Evolutionary conservation across 2,797 vertebrate genomes (phyloP), one percentile per base, ranked within the genome.

Genomic region (Clarias fuscus): DNA sequence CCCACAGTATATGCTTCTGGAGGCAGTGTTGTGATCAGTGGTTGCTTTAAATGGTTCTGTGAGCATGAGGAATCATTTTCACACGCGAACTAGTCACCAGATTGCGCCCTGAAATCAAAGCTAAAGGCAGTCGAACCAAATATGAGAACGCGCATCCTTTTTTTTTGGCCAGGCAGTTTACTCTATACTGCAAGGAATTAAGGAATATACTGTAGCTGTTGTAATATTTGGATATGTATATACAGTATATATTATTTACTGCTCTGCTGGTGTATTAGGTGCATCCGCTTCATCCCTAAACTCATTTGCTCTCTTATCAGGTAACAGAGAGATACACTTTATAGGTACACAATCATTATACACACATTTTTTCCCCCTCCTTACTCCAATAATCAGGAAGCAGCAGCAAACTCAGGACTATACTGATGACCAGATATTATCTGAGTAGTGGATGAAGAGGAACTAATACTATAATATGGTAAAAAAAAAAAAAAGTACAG

Each of bases 231-330:
- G 15, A 27, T 58, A 76, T 27, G 73, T 48, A 37, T 37, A 37
- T 37, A 11, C 10, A 43, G 40, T 43, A n/a, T 75, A 59, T 17
- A 43, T 48, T 48, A 72, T 58, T 10, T 56, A 59, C 53, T 78
- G 76, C 8, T 15, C 17, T 59, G 59, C 59, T 62, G 77, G 77
- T 79, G 40, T 79, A 62, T 79, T 79, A 40, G 11, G 58, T 79
- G 58, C 59, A 24, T 17, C 59, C 22, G 40, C 22, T 13, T 78
- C 8, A 1, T 61, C 76, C 58, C 56, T 37, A 61, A 78, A 37
- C 76, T 78, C 30, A 78, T 20, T 78, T 61, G 18, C 30, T 37
- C 56, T 79, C 33, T n/a, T 43, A 40, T 64, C 13, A 40, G 59
- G 5, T 20, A 58, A 15, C 48, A 11, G 56, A 58, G 15, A 58